Conservation (phyloP, 2,888 invertebrate genomes). For the Priocnemis perturbator region DNA sequence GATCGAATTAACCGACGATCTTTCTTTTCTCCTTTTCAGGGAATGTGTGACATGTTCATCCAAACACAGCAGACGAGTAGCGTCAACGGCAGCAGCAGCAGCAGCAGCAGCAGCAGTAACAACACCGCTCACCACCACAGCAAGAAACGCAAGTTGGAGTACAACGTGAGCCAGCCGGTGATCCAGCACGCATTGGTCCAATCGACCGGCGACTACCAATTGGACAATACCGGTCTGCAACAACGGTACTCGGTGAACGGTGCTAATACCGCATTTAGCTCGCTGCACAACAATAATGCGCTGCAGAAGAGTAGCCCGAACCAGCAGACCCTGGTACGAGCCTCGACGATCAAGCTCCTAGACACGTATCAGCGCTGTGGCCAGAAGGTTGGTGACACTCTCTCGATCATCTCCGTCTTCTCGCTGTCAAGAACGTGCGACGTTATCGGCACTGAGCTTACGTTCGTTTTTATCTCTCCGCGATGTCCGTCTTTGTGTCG, state of each 20-base stretch:
- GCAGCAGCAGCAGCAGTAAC: conserved; percentile 71
- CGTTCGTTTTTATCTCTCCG: too few species aligned
- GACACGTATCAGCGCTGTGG: conserved; percentile 83
- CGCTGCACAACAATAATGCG: conserved; percentile 74
- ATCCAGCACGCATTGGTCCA: conserved; percentile 74
- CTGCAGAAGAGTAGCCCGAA: conserved; percentile 73
- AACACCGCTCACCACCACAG: conserved; percentile 72
- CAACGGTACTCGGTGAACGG: conserved; percentile 71
- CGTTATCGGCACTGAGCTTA: too few species aligned
- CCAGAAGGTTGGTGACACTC: conserved; percentile 77
- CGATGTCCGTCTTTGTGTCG: too few species aligned
- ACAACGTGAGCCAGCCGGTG: conserved; percentile 73
- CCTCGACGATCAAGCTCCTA: conserved; percentile 82
- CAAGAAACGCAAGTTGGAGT: conserved; percentile 76
- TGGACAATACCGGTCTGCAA: conserved; percentile 73
- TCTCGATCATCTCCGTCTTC: not conserved
- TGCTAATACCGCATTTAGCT: conserved; percentile 69
- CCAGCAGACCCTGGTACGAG: conserved; percentile 80
- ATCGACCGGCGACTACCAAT: conserved; percentile 74
- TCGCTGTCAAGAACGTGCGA: too few species aligned
- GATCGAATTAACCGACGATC: not conserved
- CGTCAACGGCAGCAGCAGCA: conserved; percentile 76
- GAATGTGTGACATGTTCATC: conserved; percentile 93
- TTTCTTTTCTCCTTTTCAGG: conserved; percentile 76
- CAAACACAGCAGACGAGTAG: conserved; percentile 80